Evolutionary conservation across 1,140 invertebrate species (phyloP), one percentile per base, ranked within the genome.

Genomic region (Maniola jurtina): DNA sequence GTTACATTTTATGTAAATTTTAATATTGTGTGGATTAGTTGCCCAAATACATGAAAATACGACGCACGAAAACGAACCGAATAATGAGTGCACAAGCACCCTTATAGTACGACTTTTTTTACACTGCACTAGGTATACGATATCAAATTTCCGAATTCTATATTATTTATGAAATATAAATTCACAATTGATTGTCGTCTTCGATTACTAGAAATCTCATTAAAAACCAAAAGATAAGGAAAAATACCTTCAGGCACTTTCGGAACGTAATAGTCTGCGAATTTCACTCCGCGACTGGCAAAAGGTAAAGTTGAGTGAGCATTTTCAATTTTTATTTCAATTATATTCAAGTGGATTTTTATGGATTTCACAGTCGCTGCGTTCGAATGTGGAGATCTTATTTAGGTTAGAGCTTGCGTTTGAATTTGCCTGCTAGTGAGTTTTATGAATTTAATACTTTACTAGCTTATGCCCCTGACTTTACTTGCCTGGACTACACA

Each of bases 311-410:
- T 45, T 45, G 42, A 45, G 42, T 45, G 42, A 45, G 13, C 42
- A 45, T 45, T 45, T 45, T 45, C 42, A 45, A 45, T 45, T 45
- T 45, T 45, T 45, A 45, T 45, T 45, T 45, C 42, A 45, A 45
- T 45, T 45, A 45, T 45, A 45, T 45, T 13, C 9, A n/a, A 45
- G 42, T 45, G 42, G 42, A 45, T 45, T 45, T 45, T 45, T 45
- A 45, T 45, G 42, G 42, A 45, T 45, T 45, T 45, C 13, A 45
- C 42, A 45, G 42, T n/a, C 42, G 13, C 9, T 45, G 42, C 42
- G 42, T 11, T 11, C 13, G 42, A 45, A 45, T 45, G 42, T 11
- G 42, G 42, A 45, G 42, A 25, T 25, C 25, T 1, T 45, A 45
- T 45, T 45, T 45, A 45, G 42, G 42, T 45, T 45, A 45, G 42